Base-by-base conservation (phyloP, 2,113 vertebrate genomes). In the Ceyx melanurus region DNA sequence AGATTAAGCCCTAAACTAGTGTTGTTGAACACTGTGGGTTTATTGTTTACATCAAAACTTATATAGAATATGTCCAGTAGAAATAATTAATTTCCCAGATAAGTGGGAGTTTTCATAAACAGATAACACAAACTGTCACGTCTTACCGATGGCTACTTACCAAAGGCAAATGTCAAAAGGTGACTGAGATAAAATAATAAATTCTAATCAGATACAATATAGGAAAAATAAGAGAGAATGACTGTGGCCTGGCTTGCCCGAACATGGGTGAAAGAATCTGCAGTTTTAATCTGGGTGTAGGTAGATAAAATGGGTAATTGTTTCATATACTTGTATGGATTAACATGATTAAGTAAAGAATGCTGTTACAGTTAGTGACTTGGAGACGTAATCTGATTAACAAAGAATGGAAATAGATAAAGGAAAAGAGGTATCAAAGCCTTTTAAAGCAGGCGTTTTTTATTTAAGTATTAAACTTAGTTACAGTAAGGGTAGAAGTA, bases 71-170 rank as follows among this genome's bases (percentile, higher is more conserved):
- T 21, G 18, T n/a, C 35, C 74, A 45, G 37, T 35, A 64, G 61
- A 94, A 97, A 78, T 66, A 68, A 68, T 87, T 82, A 2, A 76
- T 81, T 94, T 95, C 74, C 73, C 74, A 84, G 25, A 54, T 89
- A 57, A 68, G n/a, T 28, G 29, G n/a, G 3, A 1, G 7, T 42
- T 88, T 54, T 86, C 72, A 88, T 88, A 45, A 84, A 37, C 31
- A 46, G 33, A 4, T 42, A 89, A 82, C 57, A 61, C 64, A 75
- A 70, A 11, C 28, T 73, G 10, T 86, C 3, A 3, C 31, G 74
- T 68, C 20, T 51, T 61, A 16, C 56, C 80, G 57, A n/a, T 84
- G 58, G 40, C n/a, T 72, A 16, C 33, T 31, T 72, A 16, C 33
- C 48, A 60, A 76, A 70, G 35, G 10, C 5, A 15, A 6, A 3